Evolutionary conservation across 2,113 vertebrate species (phyloP).

Genomic region (Hippocampus guttulatus): DNA sequence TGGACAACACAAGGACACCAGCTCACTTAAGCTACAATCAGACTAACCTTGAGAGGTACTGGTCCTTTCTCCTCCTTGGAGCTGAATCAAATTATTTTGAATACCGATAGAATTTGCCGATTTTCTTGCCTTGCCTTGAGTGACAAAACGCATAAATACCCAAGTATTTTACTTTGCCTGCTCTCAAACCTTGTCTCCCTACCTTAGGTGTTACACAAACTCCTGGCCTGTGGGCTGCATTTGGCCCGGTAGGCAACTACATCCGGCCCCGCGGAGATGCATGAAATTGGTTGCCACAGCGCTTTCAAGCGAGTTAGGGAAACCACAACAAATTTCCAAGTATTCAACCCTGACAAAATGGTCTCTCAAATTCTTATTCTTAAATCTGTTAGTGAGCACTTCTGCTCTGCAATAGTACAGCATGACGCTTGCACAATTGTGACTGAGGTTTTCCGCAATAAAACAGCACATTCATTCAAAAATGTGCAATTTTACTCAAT

Average conservation of each 20-base stretch:
- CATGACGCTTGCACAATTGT: too few species aligned
- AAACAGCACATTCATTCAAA: too few species aligned
- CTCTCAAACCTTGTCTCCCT: constrained; percentile 28
- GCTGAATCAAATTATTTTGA: constrained; percentile 60
- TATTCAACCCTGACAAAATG: too few species aligned
- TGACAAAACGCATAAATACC: constrained; percentile 52
- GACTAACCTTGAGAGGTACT: constrained; percentile 61
- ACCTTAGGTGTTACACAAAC: neutral
- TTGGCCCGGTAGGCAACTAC: neutral
- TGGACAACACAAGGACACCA: constrained; percentile 66
- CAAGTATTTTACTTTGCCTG: constrained; percentile 47
- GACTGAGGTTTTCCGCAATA: too few species aligned
- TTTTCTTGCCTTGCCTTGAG: constrained; percentile 52
- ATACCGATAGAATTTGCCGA: constrained; percentile 50
- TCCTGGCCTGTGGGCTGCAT: too few species aligned
- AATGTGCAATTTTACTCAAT: too few species aligned
- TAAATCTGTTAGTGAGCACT: too few species aligned
- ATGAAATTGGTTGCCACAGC: too few species aligned
- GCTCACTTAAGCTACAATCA: constrained; percentile 59
- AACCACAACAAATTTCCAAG: too few species aligned
- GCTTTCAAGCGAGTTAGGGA: too few species aligned
- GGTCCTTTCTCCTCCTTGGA: constrained; percentile 53
- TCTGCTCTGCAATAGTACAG: too few species aligned
- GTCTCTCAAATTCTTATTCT: too few species aligned
- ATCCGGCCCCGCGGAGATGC: neutral